phyloP scores from a whole-genome alignment of 1,140 invertebrate genomes.

The Polyergus mexicanus region DNA sequence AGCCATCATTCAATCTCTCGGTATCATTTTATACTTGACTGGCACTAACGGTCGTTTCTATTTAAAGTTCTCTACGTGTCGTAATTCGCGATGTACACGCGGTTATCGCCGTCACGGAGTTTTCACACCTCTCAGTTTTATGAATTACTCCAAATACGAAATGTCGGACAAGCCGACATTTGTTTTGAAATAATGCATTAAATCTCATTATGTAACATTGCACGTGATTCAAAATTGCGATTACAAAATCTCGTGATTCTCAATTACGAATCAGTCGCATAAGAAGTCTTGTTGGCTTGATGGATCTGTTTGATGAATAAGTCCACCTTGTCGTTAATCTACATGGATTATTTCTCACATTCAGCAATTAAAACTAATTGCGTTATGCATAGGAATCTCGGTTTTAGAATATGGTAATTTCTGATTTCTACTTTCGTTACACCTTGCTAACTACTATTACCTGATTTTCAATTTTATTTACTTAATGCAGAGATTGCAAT shows the following conservation, averaged over 20 bases:
- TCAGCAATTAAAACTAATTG: constrained; percentile 40
- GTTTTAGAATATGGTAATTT: constrained; percentile 28
- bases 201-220: constrained; percentile 9
- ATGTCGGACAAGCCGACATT: constrained; percentile 26
- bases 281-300: not conserved
- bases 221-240: not conserved
- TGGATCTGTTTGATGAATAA: not conserved
- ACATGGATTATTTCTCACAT: not conserved
- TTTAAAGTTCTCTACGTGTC: constrained; percentile 47
- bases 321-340: not conserved
- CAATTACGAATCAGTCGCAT: not conserved
- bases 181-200: not conserved
- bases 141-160: constrained; percentile 31
- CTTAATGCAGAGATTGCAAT: not conserved
- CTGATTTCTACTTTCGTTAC: constrained; percentile 22
- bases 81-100: constrained; percentile 18
- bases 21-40: constrained; percentile 63
- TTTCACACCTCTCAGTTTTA: constrained; percentile 59
- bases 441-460: not conserved
- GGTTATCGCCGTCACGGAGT: constrained; percentile 52
- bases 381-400: constrained; percentile 14
- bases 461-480: constrained; percentile 10
- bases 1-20: constrained; percentile 59
- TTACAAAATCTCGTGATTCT: constrained; percentile 10
- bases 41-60: constrained; percentile 59